These are phyloP conservation scores for Onychomys arenicola DNA, from an alignment of 2,797 vertebrate genomes.

Conservation along the genomic window DNA sequence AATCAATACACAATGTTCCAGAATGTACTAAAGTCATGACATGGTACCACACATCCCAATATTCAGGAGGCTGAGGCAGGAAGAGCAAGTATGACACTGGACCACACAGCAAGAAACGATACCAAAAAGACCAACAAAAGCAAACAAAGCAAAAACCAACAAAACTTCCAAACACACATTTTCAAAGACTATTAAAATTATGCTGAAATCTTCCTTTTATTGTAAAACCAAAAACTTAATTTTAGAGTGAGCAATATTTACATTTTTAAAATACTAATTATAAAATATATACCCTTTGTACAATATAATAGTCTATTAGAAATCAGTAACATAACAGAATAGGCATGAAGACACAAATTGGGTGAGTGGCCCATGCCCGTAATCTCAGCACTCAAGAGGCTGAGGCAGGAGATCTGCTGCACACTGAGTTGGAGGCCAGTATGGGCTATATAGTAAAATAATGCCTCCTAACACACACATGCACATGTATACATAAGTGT, in stretches of 20 bases:
- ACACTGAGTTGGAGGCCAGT: neutral
- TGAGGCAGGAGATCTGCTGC: neutral
- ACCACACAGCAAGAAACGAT: neutral
- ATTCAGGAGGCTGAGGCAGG: neutral
- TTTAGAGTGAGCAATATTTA: slow-evolving; percentile 29
- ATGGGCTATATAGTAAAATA: neutral
- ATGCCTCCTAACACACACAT: neutral
- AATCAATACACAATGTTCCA: slow-evolving; percentile 28
- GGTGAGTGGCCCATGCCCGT: neutral
- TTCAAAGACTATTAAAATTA: neutral
- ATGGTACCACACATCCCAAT: neutral
- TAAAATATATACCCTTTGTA: neutral
- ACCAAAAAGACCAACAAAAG: neutral
- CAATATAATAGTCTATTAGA: neutral
- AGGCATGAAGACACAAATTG: neutral
- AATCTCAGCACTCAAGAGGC: neutral
- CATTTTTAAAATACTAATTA: slow-evolving; percentile 29
- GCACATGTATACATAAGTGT: neutral
- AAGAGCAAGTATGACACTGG: neutral
- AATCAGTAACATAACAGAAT: slow-evolving; percentile 20
- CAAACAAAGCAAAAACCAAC: too few species aligned
- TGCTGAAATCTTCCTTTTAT: slow-evolving; percentile 47
- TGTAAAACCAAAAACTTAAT: slow-evolving; percentile 17
- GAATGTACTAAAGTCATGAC: neutral
- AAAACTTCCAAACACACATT: neutral